Evolutionary conservation across 2,888 invertebrate species (phyloP), one percentile per base, ranked within the genome.

Genomic region (Andrena bucephala): DNA sequence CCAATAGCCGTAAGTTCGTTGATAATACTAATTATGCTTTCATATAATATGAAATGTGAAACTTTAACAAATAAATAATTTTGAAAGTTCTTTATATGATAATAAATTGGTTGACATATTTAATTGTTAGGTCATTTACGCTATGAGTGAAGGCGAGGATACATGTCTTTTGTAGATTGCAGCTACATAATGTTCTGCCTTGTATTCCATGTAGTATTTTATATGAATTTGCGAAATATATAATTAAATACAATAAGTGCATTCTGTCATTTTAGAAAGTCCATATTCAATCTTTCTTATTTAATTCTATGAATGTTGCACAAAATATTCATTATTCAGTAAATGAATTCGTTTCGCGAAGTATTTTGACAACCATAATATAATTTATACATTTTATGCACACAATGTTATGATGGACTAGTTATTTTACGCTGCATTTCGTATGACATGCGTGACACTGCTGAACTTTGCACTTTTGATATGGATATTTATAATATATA

Each of bases 1-100:
- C 87, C 8, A 85, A 67, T 71, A 87, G 77, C 69, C 69, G 92
- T 92, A 87, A 91, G 91, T 91, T 72, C 50, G 29, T 77, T n/a
- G 5, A 31, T 71, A 75, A 59, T 31, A 68, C 8, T 57, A 54
- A 50, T 16, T 50, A 48, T 24, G 31, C 5, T 16, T 60, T 33
- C 16, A 16, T 8, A 7, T 36, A 65, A 1, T n/a, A n/a, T 16
- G 2, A 70, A 48, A 29, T 50, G 5, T 74, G 16, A 16, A 27
- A 16, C 57, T 20, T 10, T 13, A 4, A 31, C 4, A 48, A 0
- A 57, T 67, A 62, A 4, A n/a, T 8, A 16, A 27, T 27, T 29
- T 63, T n/a, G 13, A 36, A 27, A 57, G 24, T 48, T 13, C 13
- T 57, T n/a, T 7, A 7, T 50, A 0, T 50, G 20, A 13, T 29